These are phyloP conservation scores for Lateolabrax maculatus DNA, from an alignment of 2,797 vertebrate genomes.

Conservation along the genomic window DNA sequence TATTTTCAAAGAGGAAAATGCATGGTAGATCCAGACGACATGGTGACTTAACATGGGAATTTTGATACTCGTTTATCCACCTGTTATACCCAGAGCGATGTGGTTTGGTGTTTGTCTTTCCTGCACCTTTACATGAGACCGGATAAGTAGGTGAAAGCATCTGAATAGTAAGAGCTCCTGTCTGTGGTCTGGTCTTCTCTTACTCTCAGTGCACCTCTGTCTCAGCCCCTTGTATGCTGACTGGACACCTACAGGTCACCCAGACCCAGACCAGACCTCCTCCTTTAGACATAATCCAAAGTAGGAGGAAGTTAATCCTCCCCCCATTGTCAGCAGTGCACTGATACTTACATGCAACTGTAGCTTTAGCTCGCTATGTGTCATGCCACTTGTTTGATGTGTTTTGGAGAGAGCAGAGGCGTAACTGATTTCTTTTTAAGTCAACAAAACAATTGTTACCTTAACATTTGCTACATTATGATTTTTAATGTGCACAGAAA, in stretches of 20 bases:
- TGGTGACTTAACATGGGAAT: neutral
- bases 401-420: neutral
- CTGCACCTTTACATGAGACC: neutral
- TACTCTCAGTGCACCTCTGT: neutral
- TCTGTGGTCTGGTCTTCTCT: conserved; percentile 17
- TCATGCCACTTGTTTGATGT: neutral
- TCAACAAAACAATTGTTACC: neutral
- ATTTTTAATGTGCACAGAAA: neutral
- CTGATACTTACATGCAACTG: conserved; percentile 11
- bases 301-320: conserved; percentile 56
- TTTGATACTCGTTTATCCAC: neutral
- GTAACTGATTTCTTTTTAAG: neutral
- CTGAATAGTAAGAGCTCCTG: neutral
- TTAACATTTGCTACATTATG: neutral
- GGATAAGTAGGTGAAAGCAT: neutral
- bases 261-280: conserved; percentile 56
- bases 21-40: neutral
- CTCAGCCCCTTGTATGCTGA: conserved; percentile 60
- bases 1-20: conserved; percentile 40
- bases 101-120: neutral
- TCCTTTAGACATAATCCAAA: conserved; percentile 73
- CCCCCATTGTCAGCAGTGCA: conserved; percentile 30
- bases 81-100: neutral
- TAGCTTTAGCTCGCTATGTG: neutral
- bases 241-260: conserved; percentile 50